Conservation (phyloP, 2,888 invertebrate genomes). For the Sialis lutaria region DNA sequence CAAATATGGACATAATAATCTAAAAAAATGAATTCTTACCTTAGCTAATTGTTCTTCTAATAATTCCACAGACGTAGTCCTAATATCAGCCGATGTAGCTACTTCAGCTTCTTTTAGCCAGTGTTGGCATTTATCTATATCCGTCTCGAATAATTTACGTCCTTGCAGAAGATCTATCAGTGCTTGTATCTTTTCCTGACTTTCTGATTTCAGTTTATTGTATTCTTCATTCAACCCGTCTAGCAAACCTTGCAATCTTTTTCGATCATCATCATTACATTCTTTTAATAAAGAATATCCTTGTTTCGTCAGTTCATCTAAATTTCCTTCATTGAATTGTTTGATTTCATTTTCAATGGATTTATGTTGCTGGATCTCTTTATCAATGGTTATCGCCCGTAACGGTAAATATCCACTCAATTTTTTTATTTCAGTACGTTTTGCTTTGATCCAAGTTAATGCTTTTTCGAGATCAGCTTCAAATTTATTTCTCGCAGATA, state of each 20-base stretch:
- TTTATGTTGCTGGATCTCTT: slow-evolving; percentile 59
- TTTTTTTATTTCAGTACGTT: slow-evolving; percentile 57
- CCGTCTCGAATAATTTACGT: slow-evolving; percentile 65
- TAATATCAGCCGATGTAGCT: slow-evolving; percentile 62
- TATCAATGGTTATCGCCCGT: slow-evolving; percentile 66
- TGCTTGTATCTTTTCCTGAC: slow-evolving; percentile 51
- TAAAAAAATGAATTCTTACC: background rate
- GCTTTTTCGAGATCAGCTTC: slow-evolving; percentile 65
- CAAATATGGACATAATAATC: background rate
- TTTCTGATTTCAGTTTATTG: slow-evolving; percentile 52
- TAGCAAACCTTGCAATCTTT: slow-evolving; percentile 43
- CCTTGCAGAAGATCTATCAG: slow-evolving; percentile 57
- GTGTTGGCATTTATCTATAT: slow-evolving; percentile 61
- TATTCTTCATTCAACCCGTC: slow-evolving; percentile 55
- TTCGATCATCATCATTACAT: slow-evolving; percentile 54
- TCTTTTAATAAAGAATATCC: slow-evolving; percentile 63
- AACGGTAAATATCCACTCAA: slow-evolving; percentile 61
- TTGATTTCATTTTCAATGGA: slow-evolving; percentile 59
- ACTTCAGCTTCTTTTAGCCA: slow-evolving; percentile 88
- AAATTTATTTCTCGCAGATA: slow-evolving; percentile 56
- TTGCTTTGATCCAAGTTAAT: slow-evolving; percentile 62
- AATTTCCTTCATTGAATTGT: slow-evolving; percentile 54
- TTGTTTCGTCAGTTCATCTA: slow-evolving; percentile 60
- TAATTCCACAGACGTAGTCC: slow-evolving; percentile 62
- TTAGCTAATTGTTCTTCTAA: slow-evolving; percentile 78